These are phyloP conservation scores for Alca torda DNA, from an alignment of 2,797 vertebrate species.

Conservation along the genomic window DNA sequence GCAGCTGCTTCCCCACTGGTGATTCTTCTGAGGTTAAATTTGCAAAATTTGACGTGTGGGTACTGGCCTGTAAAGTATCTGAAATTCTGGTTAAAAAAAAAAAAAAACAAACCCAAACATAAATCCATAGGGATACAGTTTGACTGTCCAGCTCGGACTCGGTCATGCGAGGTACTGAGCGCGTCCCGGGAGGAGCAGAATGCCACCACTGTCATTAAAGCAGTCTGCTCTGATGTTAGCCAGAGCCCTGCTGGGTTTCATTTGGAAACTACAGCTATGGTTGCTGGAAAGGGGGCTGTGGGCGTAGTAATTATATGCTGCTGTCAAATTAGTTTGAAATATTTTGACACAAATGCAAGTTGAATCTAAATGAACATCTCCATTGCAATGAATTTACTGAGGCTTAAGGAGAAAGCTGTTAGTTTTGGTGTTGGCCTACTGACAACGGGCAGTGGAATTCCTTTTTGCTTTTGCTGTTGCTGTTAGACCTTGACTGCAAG, in stretches of 20 bases:
- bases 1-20: not conserved
- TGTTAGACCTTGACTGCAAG: not conserved
- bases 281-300: not conserved
- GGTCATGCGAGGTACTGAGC: not conserved
- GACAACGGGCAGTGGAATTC: not conserved
- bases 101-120: not conserved
- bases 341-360: slow-evolving; percentile 27
- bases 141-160: not conserved
- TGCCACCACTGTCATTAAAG: not conserved
- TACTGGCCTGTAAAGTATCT: not conserved
- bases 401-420: not conserved
- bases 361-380: slow-evolving; percentile 1
- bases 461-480: not conserved
- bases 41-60: not conserved
- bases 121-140: not conserved
- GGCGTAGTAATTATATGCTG: not conserved
- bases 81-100: not conserved
- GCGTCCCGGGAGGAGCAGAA: not conserved
- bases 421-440: not conserved
- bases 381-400: not conserved
- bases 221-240: not conserved
- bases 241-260: not conserved
- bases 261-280: not conserved
- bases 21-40: not conserved
- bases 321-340: slow-evolving; percentile 30